phyloP scores from a whole-genome alignment of 2,797 vertebrate genomes.

The Gobionotothen gibberifrons region DNA sequence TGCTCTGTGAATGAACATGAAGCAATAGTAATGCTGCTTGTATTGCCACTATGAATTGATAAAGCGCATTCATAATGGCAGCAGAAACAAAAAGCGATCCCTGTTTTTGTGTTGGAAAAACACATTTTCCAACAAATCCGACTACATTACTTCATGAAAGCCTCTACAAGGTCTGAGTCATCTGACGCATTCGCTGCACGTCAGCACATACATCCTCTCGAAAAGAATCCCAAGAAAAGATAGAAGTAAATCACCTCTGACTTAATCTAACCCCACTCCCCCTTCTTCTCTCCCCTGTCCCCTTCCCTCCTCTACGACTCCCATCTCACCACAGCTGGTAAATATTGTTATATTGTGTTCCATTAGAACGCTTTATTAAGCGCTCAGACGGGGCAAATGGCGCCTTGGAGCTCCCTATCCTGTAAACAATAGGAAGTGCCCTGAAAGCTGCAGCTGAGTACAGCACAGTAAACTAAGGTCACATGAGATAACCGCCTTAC shows the following conservation, averaged over 20 bases:
- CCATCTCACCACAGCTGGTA: conserved; percentile 76
- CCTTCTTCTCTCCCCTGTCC: conserved; percentile 29
- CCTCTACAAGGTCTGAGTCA: conserved; percentile 46
- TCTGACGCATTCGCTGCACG: conserved; percentile 30
- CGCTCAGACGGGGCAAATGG: conserved; percentile 80
- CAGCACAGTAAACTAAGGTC: conserved; percentile 73
- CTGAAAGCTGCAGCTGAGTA: conserved; percentile 77
- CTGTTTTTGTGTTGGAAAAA: neutral
- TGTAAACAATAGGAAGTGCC: conserved; percentile 83
- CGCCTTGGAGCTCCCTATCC: conserved; percentile 80
- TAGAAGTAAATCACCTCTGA: conserved; percentile 57
- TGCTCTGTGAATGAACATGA: neutral
- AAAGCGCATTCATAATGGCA: neutral
- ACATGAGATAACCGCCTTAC: conserved; percentile 72
- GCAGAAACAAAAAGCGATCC: neutral
- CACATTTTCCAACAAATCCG: conserved; percentile 5
- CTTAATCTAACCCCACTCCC: conserved; percentile 43
- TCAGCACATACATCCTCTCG: conserved; percentile 33
- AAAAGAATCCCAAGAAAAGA: conserved; percentile 48
- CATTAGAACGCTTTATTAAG: conserved; percentile 84
- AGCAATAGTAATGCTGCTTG: neutral
- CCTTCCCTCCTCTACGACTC: conserved; percentile 48
- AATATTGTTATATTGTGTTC: conserved; percentile 86
- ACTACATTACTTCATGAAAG: conserved; percentile 39
- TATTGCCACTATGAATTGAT: neutral